Base-by-base conservation (phyloP, 1,140 invertebrate genomes). In the Drosophila tsacasi region DNA sequence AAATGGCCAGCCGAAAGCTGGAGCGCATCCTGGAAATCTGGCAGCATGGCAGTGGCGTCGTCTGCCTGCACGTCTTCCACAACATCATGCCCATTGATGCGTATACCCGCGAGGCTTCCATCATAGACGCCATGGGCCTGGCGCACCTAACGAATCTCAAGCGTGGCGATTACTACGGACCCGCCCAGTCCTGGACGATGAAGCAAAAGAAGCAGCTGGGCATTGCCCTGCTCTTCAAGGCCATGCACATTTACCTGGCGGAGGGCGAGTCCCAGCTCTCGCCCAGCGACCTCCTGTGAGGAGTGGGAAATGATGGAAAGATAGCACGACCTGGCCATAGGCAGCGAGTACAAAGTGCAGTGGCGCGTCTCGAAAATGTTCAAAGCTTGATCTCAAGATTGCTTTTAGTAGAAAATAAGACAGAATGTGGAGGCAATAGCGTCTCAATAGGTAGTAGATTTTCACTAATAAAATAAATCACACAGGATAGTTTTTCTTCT, bases 71-170 rank as follows among this genome's bases (percentile, higher is more conserved):
- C 78, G 94, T 98, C 47, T 99, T 98, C 92, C 97, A 98, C 83
- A 98, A 98, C 93, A 95, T 97, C 2, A 97, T 98, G 66, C 96
- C 97, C 0, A 97, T 96, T 1, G 98, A 99, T 93, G 98, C 98
- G 4, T 98, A 97, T 81, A 98, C 97, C 0, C 94, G 98, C 67
- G 98, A 99, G 93, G 98, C 98, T 2, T 95, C 96, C 23, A 99
- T 99, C 95, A 98, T 99, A 21, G 97, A 98, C 81, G 96, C 97
- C 0, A 90, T 99, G 37, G 96, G 97, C 80, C 71, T 97, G 13
- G 84, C 94, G 3, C 96, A 96, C 85, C 93, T 99, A 59, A 97
- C 95, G 27, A 99, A 99, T 94, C 92, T 95, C 17, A 97, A 97
- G 91, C 91, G 92, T 44, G 98, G 98, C 0, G 96, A 97, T 64